Base-by-base conservation (phyloP, 2,113 vertebrate genomes). In the Anser brachyrhynchus region DNA sequence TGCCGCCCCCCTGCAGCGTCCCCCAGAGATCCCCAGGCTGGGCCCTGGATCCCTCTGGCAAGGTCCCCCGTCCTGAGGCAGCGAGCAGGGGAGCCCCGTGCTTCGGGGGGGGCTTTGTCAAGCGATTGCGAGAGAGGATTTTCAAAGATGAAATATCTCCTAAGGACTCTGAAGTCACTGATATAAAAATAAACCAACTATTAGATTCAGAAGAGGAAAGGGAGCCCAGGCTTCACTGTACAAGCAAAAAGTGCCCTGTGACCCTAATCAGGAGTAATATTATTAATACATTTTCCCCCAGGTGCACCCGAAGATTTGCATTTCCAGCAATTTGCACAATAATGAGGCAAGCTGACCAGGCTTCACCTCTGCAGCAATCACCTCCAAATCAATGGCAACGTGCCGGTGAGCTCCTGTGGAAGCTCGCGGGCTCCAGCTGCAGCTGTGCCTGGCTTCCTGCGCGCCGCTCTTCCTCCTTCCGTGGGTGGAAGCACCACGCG, bases 401-500 rank as follows among this genome's bases (percentile, higher is more conserved):
- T 62, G 90, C 49, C 0, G 1, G 13, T 0, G 2, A 70, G 58
- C 43, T 65, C 2, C 1, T 35, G 54, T 64, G n/a, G 33, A 69
- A 39, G 81, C 59, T 83, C 33, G 3, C 43, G 8, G 5, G 31
- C 55, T 58, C 22, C n/a, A 33, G 35, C 43, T 20, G 29, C 39
- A 35, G 67, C 7, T 5, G 33, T 44, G 37, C 35, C 0, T 3
- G 6, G 4, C 1, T 5, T 43, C 28, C 76, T 52, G 0, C 1
- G 44, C 1, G 2, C 20, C 5, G 39, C 55, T 52, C 18, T 69
- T 35, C 35, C 61, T 37, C 1, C 2, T 54, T 25, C 1, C 25
- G 13, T 1, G 17, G 10, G 2, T 33, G 61, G 26, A 12, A 3
- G 0, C 0, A 1, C 37, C 1, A 1, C 3, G 35, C 12, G 4